phyloP scores from a whole-genome alignment of 1,140 invertebrate genomes.

The Pseudomyrmex pallidus region DNA sequence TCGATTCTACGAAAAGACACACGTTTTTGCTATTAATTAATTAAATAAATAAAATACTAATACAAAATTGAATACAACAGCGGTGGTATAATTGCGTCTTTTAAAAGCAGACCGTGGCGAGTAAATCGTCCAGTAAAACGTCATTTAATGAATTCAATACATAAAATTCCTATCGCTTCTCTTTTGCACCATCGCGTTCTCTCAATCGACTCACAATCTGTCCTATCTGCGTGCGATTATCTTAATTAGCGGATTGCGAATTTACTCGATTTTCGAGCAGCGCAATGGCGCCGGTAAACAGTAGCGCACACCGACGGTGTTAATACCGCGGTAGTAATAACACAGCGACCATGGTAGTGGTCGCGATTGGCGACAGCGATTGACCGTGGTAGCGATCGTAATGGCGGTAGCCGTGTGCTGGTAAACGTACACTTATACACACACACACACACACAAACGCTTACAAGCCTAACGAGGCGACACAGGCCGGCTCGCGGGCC shows the following conservation, averaged over 20 bases:
- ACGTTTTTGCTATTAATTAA: too few relatives aligned
- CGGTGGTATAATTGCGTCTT: too few relatives aligned
- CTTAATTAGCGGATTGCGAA: conserved; percentile 20
- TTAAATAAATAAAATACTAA: not conserved
- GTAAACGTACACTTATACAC: conserved; percentile 22
- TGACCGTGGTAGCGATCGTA: conserved; percentile 61
- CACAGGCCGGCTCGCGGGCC: conserved; percentile 12
- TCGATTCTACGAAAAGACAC: not conserved
- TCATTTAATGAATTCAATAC: not conserved
- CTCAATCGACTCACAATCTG: conserved; percentile 17
- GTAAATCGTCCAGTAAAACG: too few relatives aligned
- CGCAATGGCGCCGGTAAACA: conserved; percentile 41
- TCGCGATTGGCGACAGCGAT: conserved; percentile 57
- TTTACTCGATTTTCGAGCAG: conserved; percentile 26
- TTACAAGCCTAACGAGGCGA: conserved; percentile 59
- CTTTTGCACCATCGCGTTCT: conserved; percentile 3
- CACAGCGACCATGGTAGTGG: conserved; percentile 30
- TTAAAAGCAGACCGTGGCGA: too few relatives aligned
- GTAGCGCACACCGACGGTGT: conserved; percentile 56
- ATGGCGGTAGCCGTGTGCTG: conserved; percentile 62
- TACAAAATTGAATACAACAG: not conserved
- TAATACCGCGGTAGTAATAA: conserved; percentile 66
- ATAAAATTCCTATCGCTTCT: conserved; percentile 8
- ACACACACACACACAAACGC: conserved; percentile 49
- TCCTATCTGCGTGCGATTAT: conserved; percentile 28